Conservation (phyloP, 2,797 vertebrate genomes). For the Etheostoma nigrum region DNA sequence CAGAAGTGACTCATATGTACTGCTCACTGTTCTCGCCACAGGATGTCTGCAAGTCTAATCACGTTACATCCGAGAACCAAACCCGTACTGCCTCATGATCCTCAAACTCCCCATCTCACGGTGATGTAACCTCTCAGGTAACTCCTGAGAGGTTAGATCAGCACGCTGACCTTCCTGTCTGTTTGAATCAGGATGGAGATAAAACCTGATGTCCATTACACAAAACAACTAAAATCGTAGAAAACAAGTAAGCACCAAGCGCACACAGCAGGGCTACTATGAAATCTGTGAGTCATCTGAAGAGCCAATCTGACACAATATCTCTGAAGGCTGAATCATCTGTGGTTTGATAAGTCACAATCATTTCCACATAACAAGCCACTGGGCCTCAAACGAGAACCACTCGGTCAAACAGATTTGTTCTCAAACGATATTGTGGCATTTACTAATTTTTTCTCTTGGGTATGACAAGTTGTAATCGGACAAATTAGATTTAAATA, state of each 20-base stretch:
- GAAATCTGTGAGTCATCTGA: constrained; percentile 14
- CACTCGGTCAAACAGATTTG: not conserved
- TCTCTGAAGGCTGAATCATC: constrained; percentile 24
- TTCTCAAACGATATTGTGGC: not conserved
- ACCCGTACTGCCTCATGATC: not conserved
- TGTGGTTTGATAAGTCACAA: not conserved
- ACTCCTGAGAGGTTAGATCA: not conserved
- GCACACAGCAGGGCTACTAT: not conserved
- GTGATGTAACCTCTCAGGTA: not conserved
- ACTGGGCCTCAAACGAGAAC: not conserved
- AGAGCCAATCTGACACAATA: constrained; percentile 38
- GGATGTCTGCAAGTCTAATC: constrained; percentile 57
- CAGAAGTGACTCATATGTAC: constrained; percentile 51
- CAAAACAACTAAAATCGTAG: no score
- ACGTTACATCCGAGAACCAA: not conserved
- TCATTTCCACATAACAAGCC: not conserved
- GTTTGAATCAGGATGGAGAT: not conserved
- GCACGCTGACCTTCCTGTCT: not conserved
- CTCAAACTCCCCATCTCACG: not conserved
- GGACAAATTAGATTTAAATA: no score
- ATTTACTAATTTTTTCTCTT: no score
- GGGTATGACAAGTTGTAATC: no score
- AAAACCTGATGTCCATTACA: no score
- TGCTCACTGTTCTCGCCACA: constrained; percentile 27
- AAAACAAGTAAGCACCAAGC: no score